phyloP scores from a whole-genome alignment of 1,140 invertebrate species.

The Drosophila pallidifrons region DNA sequence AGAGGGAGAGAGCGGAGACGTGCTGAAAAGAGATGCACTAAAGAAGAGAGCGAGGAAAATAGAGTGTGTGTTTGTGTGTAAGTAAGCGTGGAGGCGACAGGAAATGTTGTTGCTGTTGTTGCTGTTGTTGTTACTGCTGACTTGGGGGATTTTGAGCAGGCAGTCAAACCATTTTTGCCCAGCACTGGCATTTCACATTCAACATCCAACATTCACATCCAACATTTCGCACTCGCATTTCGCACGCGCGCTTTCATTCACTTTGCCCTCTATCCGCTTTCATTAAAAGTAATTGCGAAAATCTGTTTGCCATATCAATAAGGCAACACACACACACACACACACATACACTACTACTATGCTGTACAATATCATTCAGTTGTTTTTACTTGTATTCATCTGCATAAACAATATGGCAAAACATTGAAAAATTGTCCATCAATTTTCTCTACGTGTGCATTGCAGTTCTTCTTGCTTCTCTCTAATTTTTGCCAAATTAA shows the following conservation, averaged over 20 bases:
- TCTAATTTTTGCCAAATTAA: not conserved
- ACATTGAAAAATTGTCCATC: no score
- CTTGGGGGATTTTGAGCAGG: constrained; percentile 34
- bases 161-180: constrained; percentile 21
- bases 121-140: constrained; percentile 25
- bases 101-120: constrained; percentile 28
- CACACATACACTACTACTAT: no score
- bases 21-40: not conserved
- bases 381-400: not conserved
- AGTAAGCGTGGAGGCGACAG: constrained; percentile 4
- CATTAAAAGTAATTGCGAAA: constrained; percentile 69
- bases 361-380: not conserved
- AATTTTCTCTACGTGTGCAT: no score
- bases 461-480: no score
- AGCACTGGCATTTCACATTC: constrained; percentile 32
- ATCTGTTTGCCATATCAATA: constrained; percentile 70
- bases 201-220: not conserved
- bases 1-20: not conserved
- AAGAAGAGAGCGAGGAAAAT: not conserved
- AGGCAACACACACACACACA: constrained; percentile 5
- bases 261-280: constrained; percentile 44
- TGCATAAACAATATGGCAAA: no score
- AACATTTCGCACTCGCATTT: constrained; percentile 36
- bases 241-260: constrained; percentile 42
- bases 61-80: not conserved